Evolutionary conservation across 2,797 vertebrate genomes (phyloP).

Genomic region (Heteromormyrus szaboi): DNA sequence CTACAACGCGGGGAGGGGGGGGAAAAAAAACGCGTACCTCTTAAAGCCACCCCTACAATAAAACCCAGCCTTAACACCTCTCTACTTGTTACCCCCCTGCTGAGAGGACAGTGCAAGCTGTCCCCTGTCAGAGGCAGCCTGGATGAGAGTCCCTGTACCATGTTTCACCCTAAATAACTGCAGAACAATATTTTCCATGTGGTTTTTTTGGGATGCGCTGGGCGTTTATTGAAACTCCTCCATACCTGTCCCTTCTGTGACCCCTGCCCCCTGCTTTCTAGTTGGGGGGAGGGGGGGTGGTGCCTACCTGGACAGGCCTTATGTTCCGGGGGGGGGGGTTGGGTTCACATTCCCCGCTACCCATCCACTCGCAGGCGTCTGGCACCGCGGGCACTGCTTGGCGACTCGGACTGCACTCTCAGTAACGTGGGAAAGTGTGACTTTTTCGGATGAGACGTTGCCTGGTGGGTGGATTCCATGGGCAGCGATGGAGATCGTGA

Average conservation of each 20-base stretch:
- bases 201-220: not conserved
- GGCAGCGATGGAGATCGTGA: constrained; percentile 41
- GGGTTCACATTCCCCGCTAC: not conserved
- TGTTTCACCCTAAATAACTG: not conserved
- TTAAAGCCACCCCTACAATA: not conserved
- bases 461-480: constrained; percentile 54
- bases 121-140: not conserved
- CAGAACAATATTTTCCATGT: not conserved
- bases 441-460: constrained; percentile 58
- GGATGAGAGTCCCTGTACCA: not conserved
- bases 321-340: not conserved
- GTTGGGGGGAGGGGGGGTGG: not conserved
- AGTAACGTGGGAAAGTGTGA: constrained; percentile 63
- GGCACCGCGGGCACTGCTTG: constrained; percentile 33
- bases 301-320: not conserved
- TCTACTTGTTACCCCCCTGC: not conserved
- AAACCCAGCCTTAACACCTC: not conserved
- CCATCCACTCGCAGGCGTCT: constrained; percentile 11
- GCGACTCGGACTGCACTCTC: constrained; percentile 55
- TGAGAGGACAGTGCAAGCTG: not conserved
- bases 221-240: not conserved
- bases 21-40: not conserved
- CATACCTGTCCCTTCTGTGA: not conserved
- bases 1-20: not conserved
- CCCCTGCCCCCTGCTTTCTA: not conserved